Evolutionary conservation across 2,113 vertebrate species (phyloP), one percentile per base, ranked within the genome.

Genomic region (Paratilapia polleni): DNA sequence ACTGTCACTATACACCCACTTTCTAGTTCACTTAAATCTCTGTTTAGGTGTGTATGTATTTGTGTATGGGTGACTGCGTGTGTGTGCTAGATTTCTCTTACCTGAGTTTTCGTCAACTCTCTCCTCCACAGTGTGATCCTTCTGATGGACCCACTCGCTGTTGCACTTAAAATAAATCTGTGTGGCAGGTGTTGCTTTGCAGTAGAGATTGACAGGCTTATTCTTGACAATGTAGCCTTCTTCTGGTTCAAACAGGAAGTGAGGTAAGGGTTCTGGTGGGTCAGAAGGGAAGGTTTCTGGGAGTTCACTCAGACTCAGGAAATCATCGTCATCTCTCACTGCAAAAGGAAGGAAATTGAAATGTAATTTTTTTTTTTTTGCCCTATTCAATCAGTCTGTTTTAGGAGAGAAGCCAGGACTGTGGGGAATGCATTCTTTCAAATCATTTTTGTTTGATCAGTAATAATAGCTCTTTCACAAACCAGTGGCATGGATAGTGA

Each of bases 141-240:
- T 99, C 95, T 99, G 98, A 93, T 99, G 98, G 81, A 99, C 98
- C 98, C 98, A 99, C 86, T 99, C 98, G 0, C 98, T 98, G 94
- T 99, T 99, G 95, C 98, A 99, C 90, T 99, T 99, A 88, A 99
- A 99, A 94, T 99, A 99, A 91, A 99, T 99, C 93, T 99, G 98
- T 0, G 98, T 98, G 90, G 98, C 98, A 0, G 98, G 98, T 19
- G 98, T 98, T 0, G 98, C 98, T 93, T 98, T 98, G 94, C 98
- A 99, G 88, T 97, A 97, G 24, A 99, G 95, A 89, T 97, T 99
- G 84, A 98, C 98, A 0, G 97, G 97, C 86, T 98, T 98, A 82
- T 98, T 98, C 95, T 98, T 98, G 88, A 99, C 97, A 34, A 99
- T 99, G 88, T 99, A 99, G 82, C 97, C 97, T 87, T 99, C 98